Evolutionary conservation across 2,113 vertebrate species (phyloP), one percentile per base, ranked within the genome.

Genomic region (Glaucomys volans): DNA sequence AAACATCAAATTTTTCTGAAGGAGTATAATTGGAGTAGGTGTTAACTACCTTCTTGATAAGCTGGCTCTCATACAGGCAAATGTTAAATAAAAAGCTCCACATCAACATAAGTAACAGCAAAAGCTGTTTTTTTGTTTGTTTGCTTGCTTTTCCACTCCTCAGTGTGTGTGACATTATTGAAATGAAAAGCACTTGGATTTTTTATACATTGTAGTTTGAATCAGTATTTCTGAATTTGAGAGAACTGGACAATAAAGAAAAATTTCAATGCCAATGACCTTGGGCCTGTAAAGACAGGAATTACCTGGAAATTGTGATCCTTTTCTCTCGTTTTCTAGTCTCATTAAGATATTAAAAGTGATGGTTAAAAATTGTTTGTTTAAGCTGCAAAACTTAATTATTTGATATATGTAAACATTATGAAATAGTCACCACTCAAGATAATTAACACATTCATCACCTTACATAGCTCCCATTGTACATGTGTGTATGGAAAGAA

Each of bases 1-100:
- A 40, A 87, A 30, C 57, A 40, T 66, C 12, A 74, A 85, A 35
- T 75, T 95, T 95, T 32, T 20, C 57, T 95, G 54, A n/a, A 80
- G 37, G 57, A 66, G 32, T 13, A 44, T 79, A 81, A 87, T 32
- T 72, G 26, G 24, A 91, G 54, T n/a, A 67, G 37, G 17, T 87
- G n/a, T 75, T 44, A 32, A 32, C 37, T 52, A 64, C 14, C n/a
- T 20, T 76, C 82, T 47, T 67, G 32, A 35, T 69, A 87, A 74
- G 24, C 2, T 18, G 20, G 28, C 1, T 76, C 22, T 71, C 9
- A 62, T 4, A 62, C 3, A 40, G 8, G 47, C 4, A 28, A 75
- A 8, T 74, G 18, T 87, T 66, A 37, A 30, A 64, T 71, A 85
- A 79, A 64, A 76, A 76, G 28, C 74, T 17, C 26, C 28, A 18